Base-by-base conservation (phyloP, 2,888 invertebrate genomes). In the Phyto melanocephala region DNA sequence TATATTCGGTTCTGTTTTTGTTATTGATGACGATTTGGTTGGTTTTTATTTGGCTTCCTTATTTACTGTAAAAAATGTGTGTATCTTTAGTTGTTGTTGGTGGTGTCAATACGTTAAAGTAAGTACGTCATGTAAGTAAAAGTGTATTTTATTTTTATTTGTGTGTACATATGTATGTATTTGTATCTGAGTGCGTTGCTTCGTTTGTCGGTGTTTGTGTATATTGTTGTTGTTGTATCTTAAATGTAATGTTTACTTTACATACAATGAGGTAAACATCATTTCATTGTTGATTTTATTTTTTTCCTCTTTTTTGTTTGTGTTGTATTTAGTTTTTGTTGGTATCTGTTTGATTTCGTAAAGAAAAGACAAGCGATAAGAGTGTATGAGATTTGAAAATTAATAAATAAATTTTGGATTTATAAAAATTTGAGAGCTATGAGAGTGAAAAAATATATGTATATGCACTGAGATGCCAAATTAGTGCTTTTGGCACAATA, bases 41-140 rank as follows among this genome's bases (percentile, higher is more conserved):
- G 72, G 62, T 65, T 79, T 70, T 82, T 82, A 67, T 82, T 76
- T 82, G 82, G 82, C 82, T 82, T 82, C 82, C 79, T 79, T 82
- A 82, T 82, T 82, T 70, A 47, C 33, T 68, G 20, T 62, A 35
- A 54, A 15, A 40, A 68, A 54, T 37, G n/a, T 35, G 47, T 65
- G 24, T 54, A 54, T 60, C n/a, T 40, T 37, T 52, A 42, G 63
- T 79, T 58, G 47, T 67, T 81, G 78, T 81, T 67, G 81, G 68
- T 58, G 47, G 71, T 81, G 78, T 81, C 71, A 83, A 72, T 79
- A 71, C 35, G 78, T 75, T 47, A 60, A 70, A 80, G 22, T 45
- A 45, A 70, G 50, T 40, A 63, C 65, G 37, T 24, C 33, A 52
- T 35, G 33, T 62, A 65, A 58, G 58, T 20, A 72, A 47, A 60